These are phyloP conservation scores for Channa maculata DNA, from an alignment of 2,113 vertebrate genomes.

Conservation along the genomic window DNA sequence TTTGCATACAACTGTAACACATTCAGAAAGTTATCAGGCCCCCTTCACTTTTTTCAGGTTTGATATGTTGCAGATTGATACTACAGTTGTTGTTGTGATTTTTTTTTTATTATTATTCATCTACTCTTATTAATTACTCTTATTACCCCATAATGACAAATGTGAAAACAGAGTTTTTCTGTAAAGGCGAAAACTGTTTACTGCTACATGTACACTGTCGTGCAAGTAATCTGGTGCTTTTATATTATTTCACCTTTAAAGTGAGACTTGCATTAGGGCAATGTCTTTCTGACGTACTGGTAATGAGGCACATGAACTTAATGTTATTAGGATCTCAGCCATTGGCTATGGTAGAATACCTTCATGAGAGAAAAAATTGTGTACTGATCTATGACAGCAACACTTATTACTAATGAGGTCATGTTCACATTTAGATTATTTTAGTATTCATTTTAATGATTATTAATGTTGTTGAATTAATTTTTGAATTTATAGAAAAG, in stretches of 20 bases:
- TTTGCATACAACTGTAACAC: too few relatives aligned
- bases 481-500: too few relatives aligned
- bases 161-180: too few relatives aligned
- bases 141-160: too few relatives aligned
- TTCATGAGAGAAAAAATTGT: slow-evolving; percentile 20
- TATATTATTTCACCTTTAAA: background rate
- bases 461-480: too few relatives aligned
- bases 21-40: too few relatives aligned
- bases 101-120: too few relatives aligned
- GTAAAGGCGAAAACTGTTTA: background rate
- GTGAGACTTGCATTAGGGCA: background rate
- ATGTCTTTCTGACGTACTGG: slow-evolving; percentile 6
- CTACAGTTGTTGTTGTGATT: slow-evolving; percentile 1
- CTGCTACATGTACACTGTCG: background rate
- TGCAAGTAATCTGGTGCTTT: background rate
- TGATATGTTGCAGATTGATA: slow-evolving; percentile 16
- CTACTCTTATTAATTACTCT: too few relatives aligned
- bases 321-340: slow-evolving; percentile 16
- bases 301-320: slow-evolving; percentile 19
- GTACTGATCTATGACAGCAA: slow-evolving; percentile 26
- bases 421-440: too few relatives aligned
- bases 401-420: too few relatives aligned
- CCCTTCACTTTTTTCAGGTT: background rate
- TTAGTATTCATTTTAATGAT: too few relatives aligned
- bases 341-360: slow-evolving; percentile 29